Evolutionary conservation across 2,113 vertebrate species (phyloP).

Genomic region (Paramormyrops kingsleyae): DNA sequence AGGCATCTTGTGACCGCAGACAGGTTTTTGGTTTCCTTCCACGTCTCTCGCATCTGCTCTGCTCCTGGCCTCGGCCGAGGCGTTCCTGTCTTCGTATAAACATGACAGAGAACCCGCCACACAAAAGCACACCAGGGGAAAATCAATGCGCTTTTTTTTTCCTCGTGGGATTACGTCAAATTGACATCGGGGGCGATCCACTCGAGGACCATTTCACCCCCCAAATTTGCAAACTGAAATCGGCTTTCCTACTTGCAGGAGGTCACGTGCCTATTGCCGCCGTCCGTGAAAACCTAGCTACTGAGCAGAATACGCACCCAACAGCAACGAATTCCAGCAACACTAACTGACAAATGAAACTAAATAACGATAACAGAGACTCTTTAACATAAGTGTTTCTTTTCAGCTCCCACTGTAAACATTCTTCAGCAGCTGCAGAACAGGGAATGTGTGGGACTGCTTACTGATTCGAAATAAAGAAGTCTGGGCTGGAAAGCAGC

Average conservation of each 20-base stretch:
- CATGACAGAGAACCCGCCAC: neutral
- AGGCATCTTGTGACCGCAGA: slow-evolving; percentile 5
- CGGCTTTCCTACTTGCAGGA: neutral
- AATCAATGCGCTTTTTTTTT: neutral
- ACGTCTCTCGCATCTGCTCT: neutral
- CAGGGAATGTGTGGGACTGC: neutral
- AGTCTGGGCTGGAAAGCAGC: neutral
- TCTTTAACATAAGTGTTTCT: neutral
- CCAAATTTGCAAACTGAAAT: neutral
- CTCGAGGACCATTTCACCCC: neutral
- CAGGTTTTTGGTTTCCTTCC: neutral
- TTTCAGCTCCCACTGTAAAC: neutral
- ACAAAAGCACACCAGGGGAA: neutral
- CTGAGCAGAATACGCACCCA: neutral
- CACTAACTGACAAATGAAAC: neutral
- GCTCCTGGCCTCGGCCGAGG: neutral
- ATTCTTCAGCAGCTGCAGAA: slow-evolving; percentile 1
- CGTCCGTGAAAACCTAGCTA: neutral
- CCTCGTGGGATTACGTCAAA: neutral
- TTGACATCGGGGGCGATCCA: neutral
- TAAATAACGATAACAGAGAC: neutral
- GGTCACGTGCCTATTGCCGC: neutral
- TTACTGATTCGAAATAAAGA: slow-evolving; percentile 8
- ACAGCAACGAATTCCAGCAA: too few relatives aligned
- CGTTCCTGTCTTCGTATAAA: neutral